Evolutionary conservation across 2,797 vertebrate genomes (phyloP).

Genomic region (Pseudomugil gertrudae): DNA sequence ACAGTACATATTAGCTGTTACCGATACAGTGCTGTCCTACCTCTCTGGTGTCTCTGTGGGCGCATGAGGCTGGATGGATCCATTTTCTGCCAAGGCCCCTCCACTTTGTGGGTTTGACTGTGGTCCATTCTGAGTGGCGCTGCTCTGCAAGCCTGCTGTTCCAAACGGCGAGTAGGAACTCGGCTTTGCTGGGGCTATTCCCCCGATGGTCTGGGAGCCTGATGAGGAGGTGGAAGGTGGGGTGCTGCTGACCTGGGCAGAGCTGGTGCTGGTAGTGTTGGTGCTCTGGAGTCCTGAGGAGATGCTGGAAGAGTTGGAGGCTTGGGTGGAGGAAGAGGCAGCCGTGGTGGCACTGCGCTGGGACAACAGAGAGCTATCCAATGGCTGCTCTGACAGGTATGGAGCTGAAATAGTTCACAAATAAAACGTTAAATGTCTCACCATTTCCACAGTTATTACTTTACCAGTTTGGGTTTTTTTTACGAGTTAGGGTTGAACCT

Average conservation of each 20-base stretch:
- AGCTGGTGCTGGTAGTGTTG: slow-evolving; percentile 77
- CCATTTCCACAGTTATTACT: not conserved
- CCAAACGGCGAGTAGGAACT: slow-evolving; percentile 90
- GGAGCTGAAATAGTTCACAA: slow-evolving; percentile 85
- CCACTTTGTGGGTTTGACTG: slow-evolving; percentile 81
- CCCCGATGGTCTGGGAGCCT: slow-evolving; percentile 77
- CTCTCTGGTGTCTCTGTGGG: slow-evolving; percentile 90
- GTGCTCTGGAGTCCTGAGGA: slow-evolving; percentile 83
- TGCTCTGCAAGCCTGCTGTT: slow-evolving; percentile 75
- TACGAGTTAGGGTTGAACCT: slow-evolving; percentile 26
- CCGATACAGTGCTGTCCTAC: slow-evolving; percentile 65
- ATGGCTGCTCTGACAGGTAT: slow-evolving; percentile 92
- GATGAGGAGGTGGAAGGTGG: slow-evolving; percentile 81
- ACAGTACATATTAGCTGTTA: not conserved
- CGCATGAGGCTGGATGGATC: slow-evolving; percentile 81
- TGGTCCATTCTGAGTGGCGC: slow-evolving; percentile 84
- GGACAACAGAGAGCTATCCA: slow-evolving; percentile 92
- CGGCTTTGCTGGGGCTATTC: slow-evolving; percentile 87
- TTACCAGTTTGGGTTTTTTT: not conserved
- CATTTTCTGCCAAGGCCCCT: slow-evolving; percentile 80
- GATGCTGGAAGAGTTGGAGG: slow-evolving; percentile 70
- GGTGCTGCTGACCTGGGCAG: slow-evolving; percentile 85
- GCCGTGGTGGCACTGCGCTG: slow-evolving; percentile 88
- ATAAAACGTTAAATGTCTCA: not conserved
- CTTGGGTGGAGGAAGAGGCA: slow-evolving; percentile 78